Base-by-base conservation (phyloP, 1,140 invertebrate species). In the Trichonephila clavipes region DNA sequence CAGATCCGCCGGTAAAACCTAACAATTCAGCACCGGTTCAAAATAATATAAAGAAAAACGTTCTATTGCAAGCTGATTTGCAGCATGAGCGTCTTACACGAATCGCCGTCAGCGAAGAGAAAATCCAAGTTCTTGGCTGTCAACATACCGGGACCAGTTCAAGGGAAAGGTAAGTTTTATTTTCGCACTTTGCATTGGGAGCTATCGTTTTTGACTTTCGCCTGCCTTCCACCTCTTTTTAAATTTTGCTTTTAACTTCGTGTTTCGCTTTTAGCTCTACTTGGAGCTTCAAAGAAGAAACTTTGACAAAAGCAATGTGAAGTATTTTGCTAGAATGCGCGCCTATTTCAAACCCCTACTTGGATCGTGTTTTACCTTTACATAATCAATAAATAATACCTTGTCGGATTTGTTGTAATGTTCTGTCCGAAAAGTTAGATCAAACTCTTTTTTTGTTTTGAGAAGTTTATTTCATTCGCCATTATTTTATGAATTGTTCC, bases 31-130 rank as follows among this genome's bases (percentile, higher is more conserved):
- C 44, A 2, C 40, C 88, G 58, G 3, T 58, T 59, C 16, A 72
- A 19, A 90, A 59, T n/a, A 64, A 62, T 58, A 24, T 58, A 19
- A 90, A 81, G 69, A 94, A 94, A 81, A 85, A 90, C 34, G 72
- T 66, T 77, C 28, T 28, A 4, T 21, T 87, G 44, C 44, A 87
- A 51, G 77, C 66, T 7, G 58, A 51, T 69, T n/a, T 64, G 44
- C 82, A 85, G 5, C 90, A 94, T 91, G 94, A 90, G 18, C 81
- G 86, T 4, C 69, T 89, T 61, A 69, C 24, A 40, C 44, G 93
- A 89, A 66, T 85, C 66, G 86, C 93, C 2, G 62, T 89, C 40
- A 94, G 93, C 77, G 93, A 94, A 89, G 93, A 94, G 69, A 89
- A 90, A 83, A 61, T 94, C 24, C 88, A 93, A 61, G 19, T 61